A percentile compares a stretch with the other conserved stretches of the same genome.
These are phyloP conservation scores for Gallirallus australis DNA, from an alignment of 2,797 vertebrate species.

Conservation along the genomic window DNA sequence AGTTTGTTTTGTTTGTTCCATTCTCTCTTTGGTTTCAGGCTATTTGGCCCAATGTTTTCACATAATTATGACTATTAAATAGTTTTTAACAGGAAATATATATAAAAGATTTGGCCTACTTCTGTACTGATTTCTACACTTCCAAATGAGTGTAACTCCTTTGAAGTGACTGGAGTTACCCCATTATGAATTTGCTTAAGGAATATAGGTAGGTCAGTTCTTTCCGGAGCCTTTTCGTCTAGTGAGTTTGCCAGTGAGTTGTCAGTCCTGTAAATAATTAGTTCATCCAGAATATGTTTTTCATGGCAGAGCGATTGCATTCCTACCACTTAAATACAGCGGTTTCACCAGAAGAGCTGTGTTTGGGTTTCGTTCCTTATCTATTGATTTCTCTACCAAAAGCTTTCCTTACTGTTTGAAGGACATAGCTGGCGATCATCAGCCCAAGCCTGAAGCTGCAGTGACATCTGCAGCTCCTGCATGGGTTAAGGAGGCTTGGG, in stretches of 20 bases:
- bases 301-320: neutral
- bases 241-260: neutral
- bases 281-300: neutral
- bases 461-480: conserved; percentile 31
- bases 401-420: neutral
- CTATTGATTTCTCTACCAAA: neutral
- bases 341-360: neutral
- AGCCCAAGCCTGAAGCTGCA: conserved; percentile 5
- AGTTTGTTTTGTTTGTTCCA: conserved; percentile 44
- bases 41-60: conserved; percentile 29
- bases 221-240: neutral
- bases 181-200: neutral
- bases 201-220: neutral
- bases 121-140: neutral
- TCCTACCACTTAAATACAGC: neutral
- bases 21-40: conserved; percentile 11
- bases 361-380: neutral
- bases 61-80: neutral
- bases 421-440: neutral
- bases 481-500: neutral
- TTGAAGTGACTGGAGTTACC: neutral
- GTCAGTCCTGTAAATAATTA: neutral
- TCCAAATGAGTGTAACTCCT: neutral
- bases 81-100: neutral
- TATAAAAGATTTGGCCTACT: neutral